Evolutionary conservation across 1,140 invertebrate species (phyloP), one percentile per base, ranked within the genome.

Genomic region (Halesus radiatus): DNA sequence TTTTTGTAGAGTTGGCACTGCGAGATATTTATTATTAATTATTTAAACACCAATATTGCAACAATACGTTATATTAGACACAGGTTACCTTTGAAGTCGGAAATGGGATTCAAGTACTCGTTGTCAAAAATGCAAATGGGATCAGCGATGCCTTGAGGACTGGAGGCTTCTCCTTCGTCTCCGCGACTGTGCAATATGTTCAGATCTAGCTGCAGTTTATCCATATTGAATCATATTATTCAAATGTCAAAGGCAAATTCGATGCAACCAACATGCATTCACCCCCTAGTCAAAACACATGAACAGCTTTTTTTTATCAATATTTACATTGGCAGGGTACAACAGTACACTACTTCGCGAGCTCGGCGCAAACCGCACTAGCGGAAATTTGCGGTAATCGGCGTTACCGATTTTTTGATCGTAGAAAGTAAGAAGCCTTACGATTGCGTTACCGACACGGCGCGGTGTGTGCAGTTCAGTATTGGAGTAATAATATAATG

Each of bases 131-230:
- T 81, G 37, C 56, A 78, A 66, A 81, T 79, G 8, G 62, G 56
- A 66, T 81, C 80, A 29, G 78, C 60, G 10, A 72, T 73, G 20
- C 54, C 26, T 23, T 53, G 76, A 3, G 66, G 64, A 52, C 68
- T 64, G 37, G 37, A 18, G 1, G 37, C 37, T 13, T 23, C 18
- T 64, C 72, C 70, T 7, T 80, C 79, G 20, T 73, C 58, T 16
- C 29, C 68, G 16, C 52, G 60, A 66, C 52, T 81, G 16, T 80
- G 64, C 23, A 75, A 18, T 37, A 81, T 72, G 54, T 77, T 75
- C 29, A 81, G 68, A 73, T 81, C 80, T 18, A 81, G 50, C 53
- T 81, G 75, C n/a, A 81, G 56, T 64, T 81, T 81, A 77, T 81
- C 80, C 80, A 81, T 81, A 70, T 45, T 79, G 37, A 45, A 45